Conservation (phyloP, 2,113 vertebrate genomes). For the Elanoides forficatus region DNA sequence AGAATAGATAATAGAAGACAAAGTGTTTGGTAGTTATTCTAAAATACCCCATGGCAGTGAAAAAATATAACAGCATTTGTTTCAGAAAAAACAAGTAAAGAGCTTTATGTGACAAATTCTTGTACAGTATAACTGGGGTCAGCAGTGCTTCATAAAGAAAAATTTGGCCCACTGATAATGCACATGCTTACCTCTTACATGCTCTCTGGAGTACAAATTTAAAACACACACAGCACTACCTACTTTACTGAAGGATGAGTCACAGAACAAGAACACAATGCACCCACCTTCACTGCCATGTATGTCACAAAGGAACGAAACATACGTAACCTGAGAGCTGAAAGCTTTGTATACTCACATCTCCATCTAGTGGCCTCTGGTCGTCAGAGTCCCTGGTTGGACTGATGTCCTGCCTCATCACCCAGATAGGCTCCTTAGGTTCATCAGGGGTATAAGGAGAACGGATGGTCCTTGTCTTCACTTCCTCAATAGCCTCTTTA, state of each 20-base stretch:
- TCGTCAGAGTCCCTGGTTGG: slow-evolving; percentile 88
- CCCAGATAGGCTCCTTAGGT: slow-evolving; percentile 96
- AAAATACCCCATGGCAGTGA: neutral
- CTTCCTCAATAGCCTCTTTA: slow-evolving; percentile 96
- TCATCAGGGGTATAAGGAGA: slow-evolving; percentile 97
- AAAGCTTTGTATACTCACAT: slow-evolving; percentile 80
- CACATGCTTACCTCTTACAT: neutral
- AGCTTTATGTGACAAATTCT: neutral
- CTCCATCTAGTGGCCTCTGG: slow-evolving; percentile 81
- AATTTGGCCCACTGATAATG: neutral
- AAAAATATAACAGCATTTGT: neutral
- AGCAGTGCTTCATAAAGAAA: neutral
- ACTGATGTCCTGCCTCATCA: slow-evolving; percentile 96
- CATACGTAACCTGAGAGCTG: neutral
- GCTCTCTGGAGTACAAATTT: neutral
- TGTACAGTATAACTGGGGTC: neutral
- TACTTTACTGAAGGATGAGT: neutral
- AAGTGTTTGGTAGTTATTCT: neutral
- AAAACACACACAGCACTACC: neutral
- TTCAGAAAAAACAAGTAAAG: neutral
- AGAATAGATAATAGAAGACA: neutral
- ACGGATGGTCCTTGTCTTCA: slow-evolving; percentile 94
- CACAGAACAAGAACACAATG: neutral
- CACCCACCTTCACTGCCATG: neutral
- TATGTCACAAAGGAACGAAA: neutral